These are phyloP conservation scores for Dexiosoma caninum DNA, from an alignment of 2,888 invertebrate genomes.

Conservation along the genomic window DNA sequence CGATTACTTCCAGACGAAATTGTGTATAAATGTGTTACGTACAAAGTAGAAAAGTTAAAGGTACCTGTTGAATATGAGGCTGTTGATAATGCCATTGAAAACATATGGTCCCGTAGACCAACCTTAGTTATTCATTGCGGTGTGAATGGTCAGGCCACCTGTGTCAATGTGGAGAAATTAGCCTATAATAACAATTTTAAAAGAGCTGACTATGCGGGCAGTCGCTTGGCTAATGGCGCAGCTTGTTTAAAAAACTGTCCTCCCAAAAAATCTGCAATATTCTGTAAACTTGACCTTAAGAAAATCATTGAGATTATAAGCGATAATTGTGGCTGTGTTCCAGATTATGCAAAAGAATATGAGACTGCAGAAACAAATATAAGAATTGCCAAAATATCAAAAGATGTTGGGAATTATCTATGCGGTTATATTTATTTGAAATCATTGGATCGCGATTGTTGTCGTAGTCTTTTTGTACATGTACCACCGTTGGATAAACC, in stretches of 20 bases:
- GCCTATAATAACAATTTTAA: constrained; percentile 76
- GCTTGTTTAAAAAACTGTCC: constrained; percentile 67
- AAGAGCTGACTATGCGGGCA: constrained; percentile 73
- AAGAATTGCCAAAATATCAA: constrained; percentile 67
- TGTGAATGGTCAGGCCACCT: constrained; percentile 73
- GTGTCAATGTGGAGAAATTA: constrained; percentile 74
- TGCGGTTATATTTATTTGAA: constrained; percentile 88
- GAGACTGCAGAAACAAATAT: not conserved
- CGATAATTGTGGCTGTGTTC: constrained; percentile 68
- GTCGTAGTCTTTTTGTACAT: constrained; percentile 85
- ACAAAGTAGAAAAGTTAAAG: constrained; percentile 79
- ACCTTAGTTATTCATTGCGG: constrained; percentile 78
- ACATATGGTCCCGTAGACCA: constrained; percentile 83
- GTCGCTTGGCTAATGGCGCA: constrained; percentile 67
- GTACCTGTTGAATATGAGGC: constrained; percentile 83
- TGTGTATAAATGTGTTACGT: constrained; percentile 73
- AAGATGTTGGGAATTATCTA: constrained; percentile 81
- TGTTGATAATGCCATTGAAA: constrained; percentile 80
- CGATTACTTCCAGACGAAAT: constrained; percentile 79
- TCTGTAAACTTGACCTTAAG: constrained; percentile 73
- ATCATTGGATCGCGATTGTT: constrained; percentile 82
- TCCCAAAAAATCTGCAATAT: constrained; percentile 64
- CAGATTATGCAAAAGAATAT: constrained; percentile 3
- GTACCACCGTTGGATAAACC: constrained; percentile 84
- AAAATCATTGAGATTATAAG: constrained; percentile 77